Base-by-base conservation (phyloP, 1,140 invertebrate species). In the Hydropsyche tenuis region DNA sequence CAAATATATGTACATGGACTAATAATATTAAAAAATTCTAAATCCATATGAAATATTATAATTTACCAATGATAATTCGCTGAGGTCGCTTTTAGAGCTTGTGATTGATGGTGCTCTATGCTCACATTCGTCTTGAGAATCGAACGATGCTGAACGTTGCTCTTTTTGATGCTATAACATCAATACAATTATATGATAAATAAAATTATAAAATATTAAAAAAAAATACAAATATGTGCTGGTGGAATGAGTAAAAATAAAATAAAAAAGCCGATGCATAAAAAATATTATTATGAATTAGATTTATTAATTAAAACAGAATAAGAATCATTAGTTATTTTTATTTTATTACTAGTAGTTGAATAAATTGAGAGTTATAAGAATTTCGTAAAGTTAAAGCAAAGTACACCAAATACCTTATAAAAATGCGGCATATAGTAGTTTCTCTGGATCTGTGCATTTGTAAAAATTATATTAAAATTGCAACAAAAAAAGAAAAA, bases 11-110 rank as follows among this genome's bases (percentile, higher is more conserved):
- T n/a, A n/a, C n/a, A n/a, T n/a, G n/a, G n/a, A n/a, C n/a, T n/a
- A n/a, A n/a, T n/a, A n/a, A n/a, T n/a, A n/a, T n/a, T n/a, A n/a
- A n/a, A n/a, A n/a, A n/a, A n/a, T n/a, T n/a, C n/a, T n/a, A n/a
- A n/a, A 51, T 51, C 20, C 48, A 51, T 51, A 16, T 45, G n/a
- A 48, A n/a, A 69, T 16, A 25, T 14, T 60, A 60, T 60, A 12
- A 80, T 89, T 89, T 81, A 93, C 92, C 78, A 91, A 89, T 82
- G 90, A 94, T 80, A 92, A 85, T 81, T 93, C 92, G 60, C 91
- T 94, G 69, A 91, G 86, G 83, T 93, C 93, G 77, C 92, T 94
- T 83, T 94, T 93, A 78, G 92, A 94, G 80, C 92, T 94, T 37
- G 91, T 87, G 46, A 93, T 88, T 72, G 92, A 93, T 9, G 91